phyloP scores from a whole-genome alignment of 2,888 invertebrate genomes.

The Melanargia galathea region DNA sequence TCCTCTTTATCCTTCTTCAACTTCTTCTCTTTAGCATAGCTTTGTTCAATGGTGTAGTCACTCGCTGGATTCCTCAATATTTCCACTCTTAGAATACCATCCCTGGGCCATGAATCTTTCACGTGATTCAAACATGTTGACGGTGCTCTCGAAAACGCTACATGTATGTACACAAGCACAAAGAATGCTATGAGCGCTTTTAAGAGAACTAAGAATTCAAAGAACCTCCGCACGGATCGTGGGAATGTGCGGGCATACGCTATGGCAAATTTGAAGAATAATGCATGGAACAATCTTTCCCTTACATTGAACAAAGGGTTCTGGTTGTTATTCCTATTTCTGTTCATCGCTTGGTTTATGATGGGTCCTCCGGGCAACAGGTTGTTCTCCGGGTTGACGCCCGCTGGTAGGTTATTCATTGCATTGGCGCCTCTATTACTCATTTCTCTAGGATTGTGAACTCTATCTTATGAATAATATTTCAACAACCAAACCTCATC shows the following conservation, averaged over 20 bases:
- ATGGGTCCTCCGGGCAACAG: conserved; percentile 80
- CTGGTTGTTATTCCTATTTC: conserved; percentile 84
- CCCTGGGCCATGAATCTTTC: conserved; percentile 95
- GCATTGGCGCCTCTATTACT: conserved; percentile 65
- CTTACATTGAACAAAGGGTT: conserved; percentile 92
- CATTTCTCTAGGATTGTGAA: conserved; percentile 49
- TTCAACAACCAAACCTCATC: conserved; percentile 51
- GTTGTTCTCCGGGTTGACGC: conserved; percentile 79
- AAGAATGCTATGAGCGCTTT: conserved; percentile 92
- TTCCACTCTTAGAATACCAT: conserved; percentile 96
- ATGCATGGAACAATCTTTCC: conserved; percentile 95
- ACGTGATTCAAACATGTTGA: conserved; percentile 96
- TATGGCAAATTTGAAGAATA: conserved; percentile 95
- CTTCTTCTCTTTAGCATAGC: conserved; percentile 91
- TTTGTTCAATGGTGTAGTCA: conserved; percentile 90
- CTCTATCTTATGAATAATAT: conserved; percentile 13
- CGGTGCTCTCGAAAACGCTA: conserved; percentile 95
- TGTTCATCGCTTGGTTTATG: conserved; percentile 76
- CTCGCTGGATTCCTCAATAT: conserved; percentile 87
- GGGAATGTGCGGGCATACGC: conserved; percentile 96
- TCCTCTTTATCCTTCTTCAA: conserved; percentile 86
- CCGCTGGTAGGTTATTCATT: conserved; percentile 73
- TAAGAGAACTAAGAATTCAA: conserved; percentile 91
- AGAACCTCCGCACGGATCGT: conserved; percentile 88
- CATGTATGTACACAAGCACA: conserved; percentile 96